Percentiles rank a stretch among this genome's conserved stretches.
Conservation (phyloP, 2,797 vertebrate species). For the Champsocephalus gunnari region DNA sequence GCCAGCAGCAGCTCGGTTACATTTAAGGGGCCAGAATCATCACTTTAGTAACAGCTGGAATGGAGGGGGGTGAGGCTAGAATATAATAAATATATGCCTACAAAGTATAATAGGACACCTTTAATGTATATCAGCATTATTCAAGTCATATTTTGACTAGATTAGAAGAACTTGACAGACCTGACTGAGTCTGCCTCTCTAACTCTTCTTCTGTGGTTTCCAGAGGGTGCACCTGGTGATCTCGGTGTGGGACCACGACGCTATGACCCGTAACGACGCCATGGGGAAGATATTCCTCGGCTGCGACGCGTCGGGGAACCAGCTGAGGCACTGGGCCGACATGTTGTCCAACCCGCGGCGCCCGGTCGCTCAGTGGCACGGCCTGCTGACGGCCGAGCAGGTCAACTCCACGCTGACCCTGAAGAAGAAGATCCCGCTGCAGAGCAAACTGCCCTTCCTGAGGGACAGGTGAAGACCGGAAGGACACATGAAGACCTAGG, state of each 20-base stretch:
- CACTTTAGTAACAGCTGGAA: too few relatives aligned
- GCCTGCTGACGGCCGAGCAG: conserved; percentile 83
- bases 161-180: too few relatives aligned
- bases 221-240: conserved; percentile 86
- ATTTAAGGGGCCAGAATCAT: too few relatives aligned
- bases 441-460: conserved; percentile 74
- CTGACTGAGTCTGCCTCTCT: too few relatives aligned
- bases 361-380: conserved; percentile 92
- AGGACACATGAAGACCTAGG: too few relatives aligned
- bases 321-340: conserved; percentile 93
- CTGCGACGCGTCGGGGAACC: conserved; percentile 88
- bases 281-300: conserved; percentile 92
- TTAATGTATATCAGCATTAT: too few relatives aligned
- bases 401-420: conserved; percentile 86
- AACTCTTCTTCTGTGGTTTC: neutral
- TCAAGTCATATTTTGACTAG: too few relatives aligned
- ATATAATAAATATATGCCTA: too few relatives aligned
- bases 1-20: too few relatives aligned
- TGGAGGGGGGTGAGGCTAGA: too few relatives aligned
- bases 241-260: conserved; percentile 91
- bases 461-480: conserved; percentile 34
- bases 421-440: conserved; percentile 84
- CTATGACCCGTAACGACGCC: conserved; percentile 84
- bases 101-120: too few relatives aligned
- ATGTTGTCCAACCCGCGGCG: conserved; percentile 91